Percentiles rank a stretch among this genome's conserved stretches.
phyloP scores from a whole-genome alignment of 2,888 invertebrate species.

The Ceraclea dissimilis region DNA sequence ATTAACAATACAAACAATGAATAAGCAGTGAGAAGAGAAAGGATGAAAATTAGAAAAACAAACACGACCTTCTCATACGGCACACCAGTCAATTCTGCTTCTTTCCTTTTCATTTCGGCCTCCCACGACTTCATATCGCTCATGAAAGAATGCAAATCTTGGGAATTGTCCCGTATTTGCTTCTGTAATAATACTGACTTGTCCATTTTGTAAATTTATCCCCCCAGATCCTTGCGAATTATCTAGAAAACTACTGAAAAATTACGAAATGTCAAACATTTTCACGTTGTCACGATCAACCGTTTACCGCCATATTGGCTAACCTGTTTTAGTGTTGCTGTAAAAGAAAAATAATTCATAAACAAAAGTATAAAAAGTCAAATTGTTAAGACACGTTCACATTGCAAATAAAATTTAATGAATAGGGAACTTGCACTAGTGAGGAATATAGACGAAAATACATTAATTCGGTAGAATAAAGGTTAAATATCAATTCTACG shows the following conservation, averaged over 20 bases:
- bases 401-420: too few relatives aligned
- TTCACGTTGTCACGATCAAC: conserved; percentile 24
- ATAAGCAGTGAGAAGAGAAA: too few relatives aligned
- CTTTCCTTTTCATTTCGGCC: conserved; percentile 64
- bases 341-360: conserved; percentile 6
- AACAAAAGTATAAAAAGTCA: too few relatives aligned
- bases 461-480: too few relatives aligned
- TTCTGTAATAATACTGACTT: conserved; percentile 60
- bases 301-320: not conserved
- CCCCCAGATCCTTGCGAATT: conserved; percentile 4
- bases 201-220: conserved; percentile 37
- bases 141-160: conserved; percentile 60
- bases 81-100: conserved; percentile 46
- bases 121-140: conserved; percentile 68
- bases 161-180: conserved; percentile 63
- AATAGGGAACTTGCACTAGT: too few relatives aligned
- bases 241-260: conserved; percentile 7
- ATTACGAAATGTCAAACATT: conserved; percentile 17
- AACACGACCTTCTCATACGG: conserved; percentile 40
- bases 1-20: too few relatives aligned
- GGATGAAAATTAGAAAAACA: too few relatives aligned
- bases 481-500: too few relatives aligned
- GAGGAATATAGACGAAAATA: too few relatives aligned
- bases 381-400: too few relatives aligned
- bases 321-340: conserved; percentile 4